Evolutionary conservation across 2,888 invertebrate species (phyloP).

Genomic region (Heliothis peltigera): DNA sequence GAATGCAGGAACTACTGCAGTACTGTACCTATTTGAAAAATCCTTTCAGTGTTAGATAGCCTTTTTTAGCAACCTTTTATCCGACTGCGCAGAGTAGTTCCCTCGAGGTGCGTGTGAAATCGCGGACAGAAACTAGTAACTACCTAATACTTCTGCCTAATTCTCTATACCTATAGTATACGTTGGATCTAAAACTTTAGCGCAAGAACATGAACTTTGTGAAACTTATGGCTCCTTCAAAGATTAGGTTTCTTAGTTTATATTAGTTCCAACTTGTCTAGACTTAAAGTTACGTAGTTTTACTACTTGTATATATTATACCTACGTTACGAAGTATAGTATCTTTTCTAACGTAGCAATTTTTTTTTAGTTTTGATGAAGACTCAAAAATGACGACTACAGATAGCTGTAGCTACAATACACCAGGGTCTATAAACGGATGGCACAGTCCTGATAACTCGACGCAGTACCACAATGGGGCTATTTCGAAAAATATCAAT

Average conservation of each 20-base stretch:
- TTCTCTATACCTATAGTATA: not conserved
- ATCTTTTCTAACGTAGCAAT: not conserved
- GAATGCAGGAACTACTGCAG: no score
- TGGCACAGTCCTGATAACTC: conserved; percentile 89
- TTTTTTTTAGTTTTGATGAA: conserved; percentile 82
- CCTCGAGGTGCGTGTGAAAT: no score
- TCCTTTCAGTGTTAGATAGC: no score
- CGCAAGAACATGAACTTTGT: conserved; percentile 9
- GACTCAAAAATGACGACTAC: conserved; percentile 91
- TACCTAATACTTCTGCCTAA: no score
- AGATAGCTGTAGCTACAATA: conserved; percentile 89
- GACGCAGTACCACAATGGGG: conserved; percentile 83
- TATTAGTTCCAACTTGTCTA: conserved; percentile 3
- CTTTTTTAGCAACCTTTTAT: no score
- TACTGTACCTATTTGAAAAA: no score
- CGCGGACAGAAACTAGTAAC: no score
- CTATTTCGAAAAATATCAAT: conserved; percentile 82
- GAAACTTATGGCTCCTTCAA: conserved; percentile 13
- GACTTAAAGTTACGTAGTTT: conserved; percentile 10
- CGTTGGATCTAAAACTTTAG: conserved; percentile 7
- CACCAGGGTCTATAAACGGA: conserved; percentile 89
- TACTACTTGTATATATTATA: no score
- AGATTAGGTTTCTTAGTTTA: not conserved
- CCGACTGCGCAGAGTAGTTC: no score
- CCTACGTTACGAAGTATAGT: not conserved